Evolutionary conservation across 1,140 invertebrate species (phyloP).

Genomic region (Helicorthomorpha holstii): DNA sequence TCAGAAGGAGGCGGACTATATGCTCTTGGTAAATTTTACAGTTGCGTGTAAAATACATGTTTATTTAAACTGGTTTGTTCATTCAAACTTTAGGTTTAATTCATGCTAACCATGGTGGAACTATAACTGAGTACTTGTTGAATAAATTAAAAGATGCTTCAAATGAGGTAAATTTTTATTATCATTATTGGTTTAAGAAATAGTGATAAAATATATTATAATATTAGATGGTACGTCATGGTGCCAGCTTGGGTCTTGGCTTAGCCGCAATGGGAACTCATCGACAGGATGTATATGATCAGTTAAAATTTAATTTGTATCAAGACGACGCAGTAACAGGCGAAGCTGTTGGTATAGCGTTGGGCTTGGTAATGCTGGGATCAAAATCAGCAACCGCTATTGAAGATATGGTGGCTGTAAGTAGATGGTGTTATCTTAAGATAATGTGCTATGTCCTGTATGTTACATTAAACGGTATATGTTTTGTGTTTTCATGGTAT

Average conservation of each 20-base stretch:
- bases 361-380: slow-evolving; percentile 97
- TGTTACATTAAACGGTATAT: too few species aligned
- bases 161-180: slow-evolving; percentile 44
- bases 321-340: slow-evolving; percentile 98
- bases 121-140: slow-evolving; percentile 89
- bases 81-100: slow-evolving; percentile 50
- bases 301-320: slow-evolving; percentile 90
- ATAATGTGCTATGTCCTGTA: slow-evolving; percentile 18
- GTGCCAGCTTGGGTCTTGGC: slow-evolving; percentile 89
- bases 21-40: slow-evolving; percentile 53
- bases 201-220: too few species aligned
- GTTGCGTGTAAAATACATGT: too few species aligned
- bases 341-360: slow-evolving; percentile 92
- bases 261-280: slow-evolving; percentile 95
- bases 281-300: slow-evolving; percentile 77
- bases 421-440: slow-evolving; percentile 9
- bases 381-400: slow-evolving; percentile 74
- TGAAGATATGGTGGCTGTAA: slow-evolving; percentile 80
- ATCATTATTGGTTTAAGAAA: too few species aligned
- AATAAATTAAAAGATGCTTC: slow-evolving; percentile 86
- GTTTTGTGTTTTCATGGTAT: slow-evolving; percentile 11
- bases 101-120: slow-evolving; percentile 96
- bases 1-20: slow-evolving; percentile 96
- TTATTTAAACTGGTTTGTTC: not conserved
- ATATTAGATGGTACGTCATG: slow-evolving; percentile 85